A percentile compares a stretch with the other conserved stretches of the same genome.
phyloP scores from a whole-genome alignment of 2,113 vertebrate genomes.

The Lophius piscatorius region DNA sequence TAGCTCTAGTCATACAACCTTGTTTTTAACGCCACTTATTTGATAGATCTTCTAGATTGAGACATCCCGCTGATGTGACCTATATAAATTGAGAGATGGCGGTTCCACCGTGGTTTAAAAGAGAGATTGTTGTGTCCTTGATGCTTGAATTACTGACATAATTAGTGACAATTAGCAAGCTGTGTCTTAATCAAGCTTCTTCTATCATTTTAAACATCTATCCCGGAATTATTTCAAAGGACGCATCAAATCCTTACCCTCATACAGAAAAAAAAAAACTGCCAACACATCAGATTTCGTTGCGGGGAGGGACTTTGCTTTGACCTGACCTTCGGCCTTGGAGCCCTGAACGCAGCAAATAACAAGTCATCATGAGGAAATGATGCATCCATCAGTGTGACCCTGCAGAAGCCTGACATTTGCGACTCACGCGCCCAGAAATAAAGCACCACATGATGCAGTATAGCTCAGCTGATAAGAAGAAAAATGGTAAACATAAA shows the following conservation, averaged over 20 bases:
- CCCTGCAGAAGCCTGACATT: conserved; percentile 51
- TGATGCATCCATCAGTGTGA: conserved; percentile 60
- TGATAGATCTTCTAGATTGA: too few species aligned
- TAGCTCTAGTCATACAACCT: too few species aligned
- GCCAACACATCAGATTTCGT: conserved; percentile 49
- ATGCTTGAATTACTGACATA: too few species aligned
- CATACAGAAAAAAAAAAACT: conserved; percentile 18
- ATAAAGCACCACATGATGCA: conserved; percentile 45
- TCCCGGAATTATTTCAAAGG: conserved; percentile 3
- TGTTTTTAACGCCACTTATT: too few species aligned
- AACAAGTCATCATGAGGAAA: conserved; percentile 58
- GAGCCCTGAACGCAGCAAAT: conserved; percentile 29
- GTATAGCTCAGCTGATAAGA: conserved; percentile 37
- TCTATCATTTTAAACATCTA: too few species aligned
- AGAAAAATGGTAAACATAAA: conserved; percentile 34
- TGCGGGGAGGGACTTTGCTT: conserved; percentile 1
- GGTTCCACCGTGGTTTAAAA: too few species aligned
- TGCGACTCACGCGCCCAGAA: conserved; percentile 22
- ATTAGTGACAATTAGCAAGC: too few species aligned
- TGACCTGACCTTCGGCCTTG: conserved; percentile 57
- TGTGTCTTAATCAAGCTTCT: not conserved
- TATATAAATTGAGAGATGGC: too few species aligned
- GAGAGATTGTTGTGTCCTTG: too few species aligned
- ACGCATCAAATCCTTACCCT: conserved; percentile 3
- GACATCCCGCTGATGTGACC: too few species aligned